Evolutionary conservation across 2,888 invertebrate genomes (phyloP), one percentile per base, ranked within the genome.

Genomic region (Nymphalis polychloros): DNA sequence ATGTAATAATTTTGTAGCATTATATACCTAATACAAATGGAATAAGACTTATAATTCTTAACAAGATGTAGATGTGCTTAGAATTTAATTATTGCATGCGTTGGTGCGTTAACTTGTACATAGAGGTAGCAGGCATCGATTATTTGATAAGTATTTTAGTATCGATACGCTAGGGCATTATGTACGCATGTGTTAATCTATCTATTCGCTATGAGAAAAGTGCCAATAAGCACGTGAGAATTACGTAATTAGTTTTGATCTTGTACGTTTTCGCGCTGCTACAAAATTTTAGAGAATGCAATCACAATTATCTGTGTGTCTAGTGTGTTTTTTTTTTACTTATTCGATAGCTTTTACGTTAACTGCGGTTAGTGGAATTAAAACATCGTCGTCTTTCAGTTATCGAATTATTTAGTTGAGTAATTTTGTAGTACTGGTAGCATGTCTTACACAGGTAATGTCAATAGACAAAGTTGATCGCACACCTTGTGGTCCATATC

Each of bases 111-210:
- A 64, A 64, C 67, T 68, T 68, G 72, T 69, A 71, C 70, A 31
- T 31, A 31, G 27, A 59, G 69, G 69, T 67, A 68, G 69, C 70
- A 77, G 80, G 82, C 83, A 88, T 89, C 85, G 89, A 89, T 90
- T 89, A 87, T 87, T 89, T 84, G 89, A 88, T 89, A 89, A 88
- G 79, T 79, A 75, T 74, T 75, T 78, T 79, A 81, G 84, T 87
- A 88, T 87, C 85, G 78, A 72, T 74, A 77, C 78, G 82, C 76
- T 77, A 79, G 76, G 75, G 72, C 65, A 69, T n/a, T n/a, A n/a
- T n/a, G 71, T 68, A 67, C 75, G 80, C 84, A 83, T 83, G 83
- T 84, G 83, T 76, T 79, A 67, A 64, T 55, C 67, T 68, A 79
- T 41, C 19, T 49, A 52, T 35, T 55, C 31, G 49, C 53, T 61